Base-by-base conservation (phyloP, 1,140 invertebrate genomes). In the Dendrolimus punctatus region DNA sequence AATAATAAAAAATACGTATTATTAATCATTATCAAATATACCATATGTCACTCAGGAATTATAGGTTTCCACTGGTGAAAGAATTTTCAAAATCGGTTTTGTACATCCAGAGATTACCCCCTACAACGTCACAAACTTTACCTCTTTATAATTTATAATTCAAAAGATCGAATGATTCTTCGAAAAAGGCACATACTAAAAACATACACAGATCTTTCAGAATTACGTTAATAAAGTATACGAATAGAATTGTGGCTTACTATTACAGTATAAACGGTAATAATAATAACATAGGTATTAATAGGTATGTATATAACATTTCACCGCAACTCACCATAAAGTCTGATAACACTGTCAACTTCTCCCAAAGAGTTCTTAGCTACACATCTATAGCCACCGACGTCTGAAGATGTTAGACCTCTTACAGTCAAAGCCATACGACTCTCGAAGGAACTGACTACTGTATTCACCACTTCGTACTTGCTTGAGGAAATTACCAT, bases 361-460 rank as follows among this genome's bases (percentile, higher is more conserved):
- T 94, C 95, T 2, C 96, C 96, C 3, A 98, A 88, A 4, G 94
- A 94, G 88, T 98, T 99, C 69, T 96, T 96, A 5, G 96, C 95
- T 42, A 96, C 93, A 73, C 97, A 99, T 47, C 90, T 89, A 87
- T 97, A 98, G 0, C 91, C 92, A 10, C 96, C 96, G 41, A 94
- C 91, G 80, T 99, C 96, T 37, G 91, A 88, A 57, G 90, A 88
- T 48, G 94, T 91, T 45, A 98, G 90, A 71, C 93, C 91, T 38
- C 91, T 89, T 56, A 99, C 95, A 43, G 90, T 93, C 57, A 98
- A 87, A 46, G 91, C 90, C 93, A 98, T 96, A 53, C 91, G 91
- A 5, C 95, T 92, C 76, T 96, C 94, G 72, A 96, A 96, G 48
- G 91, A 87, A 8, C 94, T 95, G 67, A 93, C 92, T 42, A 88